These are phyloP conservation scores for Deroplatys truncata DNA, from an alignment of 2,888 invertebrate genomes.

Conservation along the genomic window DNA sequence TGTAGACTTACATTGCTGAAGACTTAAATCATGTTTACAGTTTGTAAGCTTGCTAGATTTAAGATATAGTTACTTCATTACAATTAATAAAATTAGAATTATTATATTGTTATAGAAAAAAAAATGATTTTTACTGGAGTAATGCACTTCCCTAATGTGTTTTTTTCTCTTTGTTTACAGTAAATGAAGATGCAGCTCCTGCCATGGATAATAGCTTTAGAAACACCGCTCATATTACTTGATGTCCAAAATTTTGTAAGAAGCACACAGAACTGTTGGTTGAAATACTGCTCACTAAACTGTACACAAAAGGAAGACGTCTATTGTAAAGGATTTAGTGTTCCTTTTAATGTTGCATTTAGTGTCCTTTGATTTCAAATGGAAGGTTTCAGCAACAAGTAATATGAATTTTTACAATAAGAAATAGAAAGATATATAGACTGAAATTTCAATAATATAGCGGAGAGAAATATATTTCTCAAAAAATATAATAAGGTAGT, in stretches of 20 bases:
- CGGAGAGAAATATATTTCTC: background rate
- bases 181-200: background rate
- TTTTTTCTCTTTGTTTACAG: background rate
- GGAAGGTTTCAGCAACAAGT: background rate
- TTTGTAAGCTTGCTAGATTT: too few species aligned
- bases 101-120: background rate
- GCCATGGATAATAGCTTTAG: background rate
- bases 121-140: background rate
- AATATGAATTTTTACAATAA: background rate
- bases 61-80: too few species aligned
- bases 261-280: background rate
- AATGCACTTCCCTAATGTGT: background rate
- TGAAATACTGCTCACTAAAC: background rate
- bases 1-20: too few species aligned
- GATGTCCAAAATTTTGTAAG: background rate
- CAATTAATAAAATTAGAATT: too few species aligned
- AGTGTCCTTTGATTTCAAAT: background rate
- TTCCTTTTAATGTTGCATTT: background rate
- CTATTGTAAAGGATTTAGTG: too few species aligned
- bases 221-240: background rate
- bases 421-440: background rate
- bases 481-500: background rate
- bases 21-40: too few species aligned
- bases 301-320: background rate
- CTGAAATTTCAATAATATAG: background rate